A percentile compares a stretch with the other conserved stretches of the same genome.
Evolutionary conservation across 2,113 vertebrate genomes (phyloP).

Genomic region (Oreochromis tanganicae): DNA sequence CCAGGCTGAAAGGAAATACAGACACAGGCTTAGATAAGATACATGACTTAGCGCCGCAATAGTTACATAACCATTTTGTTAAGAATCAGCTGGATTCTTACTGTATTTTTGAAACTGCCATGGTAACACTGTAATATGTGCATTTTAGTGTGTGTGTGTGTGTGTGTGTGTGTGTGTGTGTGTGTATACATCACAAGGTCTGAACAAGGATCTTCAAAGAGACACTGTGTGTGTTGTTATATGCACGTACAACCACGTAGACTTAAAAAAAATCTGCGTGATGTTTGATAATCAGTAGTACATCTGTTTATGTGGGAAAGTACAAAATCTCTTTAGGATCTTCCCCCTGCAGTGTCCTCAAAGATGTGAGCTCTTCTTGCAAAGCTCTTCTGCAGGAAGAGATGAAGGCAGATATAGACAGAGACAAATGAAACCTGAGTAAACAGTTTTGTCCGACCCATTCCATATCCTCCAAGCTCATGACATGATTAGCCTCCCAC

Average conservation of each 20-base stretch:
- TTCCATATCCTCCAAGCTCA: slow-evolving; percentile 8
- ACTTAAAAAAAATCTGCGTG: background rate
- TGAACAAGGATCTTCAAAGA: slow-evolving; percentile 7
- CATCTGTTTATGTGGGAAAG: background rate
- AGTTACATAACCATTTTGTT: slow-evolving; percentile 76
- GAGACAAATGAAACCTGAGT: slow-evolving; percentile 42
- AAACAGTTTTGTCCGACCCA: slow-evolving; percentile 31
- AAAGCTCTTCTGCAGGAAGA: slow-evolving; percentile 27
- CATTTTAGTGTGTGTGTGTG: slow-evolving; percentile 1
- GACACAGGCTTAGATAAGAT: slow-evolving; percentile 63
- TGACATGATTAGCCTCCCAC: slow-evolving; percentile 32
- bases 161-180: background rate
- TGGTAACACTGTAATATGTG: slow-evolving; percentile 56
- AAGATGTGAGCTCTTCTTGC: slow-evolving; percentile 9
- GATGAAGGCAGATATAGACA: slow-evolving; percentile 20
- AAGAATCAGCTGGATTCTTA: slow-evolving; percentile 68
- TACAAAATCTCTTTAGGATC: slow-evolving; percentile 40
- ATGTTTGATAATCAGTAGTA: background rate
- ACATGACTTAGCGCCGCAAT: slow-evolving; percentile 58
- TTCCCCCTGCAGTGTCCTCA: slow-evolving; percentile 27
- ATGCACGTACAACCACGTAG: background rate
- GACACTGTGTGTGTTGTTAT: background rate
- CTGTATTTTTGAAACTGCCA: slow-evolving; percentile 71
- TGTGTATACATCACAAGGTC: background rate
- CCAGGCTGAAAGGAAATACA: slow-evolving; percentile 28